Evolutionary conservation across 1,140 invertebrate species (phyloP), one percentile per base, ranked within the genome.

Genomic region (Teleogryllus occipitalis): DNA sequence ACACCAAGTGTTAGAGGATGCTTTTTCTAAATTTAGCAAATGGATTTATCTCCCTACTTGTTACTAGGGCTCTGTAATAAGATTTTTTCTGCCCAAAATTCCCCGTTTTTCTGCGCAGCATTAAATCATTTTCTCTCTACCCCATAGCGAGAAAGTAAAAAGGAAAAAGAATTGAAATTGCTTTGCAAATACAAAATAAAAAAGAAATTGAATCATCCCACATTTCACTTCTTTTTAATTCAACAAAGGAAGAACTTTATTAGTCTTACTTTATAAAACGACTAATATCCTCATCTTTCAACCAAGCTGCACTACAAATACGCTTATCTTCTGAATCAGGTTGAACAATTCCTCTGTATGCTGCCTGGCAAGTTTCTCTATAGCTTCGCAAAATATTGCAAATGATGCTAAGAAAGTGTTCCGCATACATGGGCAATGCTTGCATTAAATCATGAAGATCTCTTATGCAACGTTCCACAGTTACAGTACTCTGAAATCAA

Each of bases 201-300:
- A n/a, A n/a, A n/a, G n/a, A n/a, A n/a, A n/a, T n/a, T n/a, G n/a
- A n/a, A n/a, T n/a, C n/a, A n/a, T n/a, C n/a, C n/a, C n/a, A n/a
- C n/a, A n/a, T n/a, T n/a, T n/a, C n/a, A n/a, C n/a, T 54, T 54
- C 15, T 15, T 54, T 54, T 54, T 54, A 8, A 54, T 54, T 54
- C 49, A 54, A 54, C 49, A 65, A 18, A 65, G 54, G 18, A 65
- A 65, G 10, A 65, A 65, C 7, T 3, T 65, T 65, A 65, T 65
- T 18, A 65, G 54, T 7, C 84, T 84, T 88, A 92, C 90, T 94
- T 94, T 81, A 95, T 90, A 86, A 97, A 96, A 81, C 96, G 87
- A 85, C 92, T 96, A 79, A 98, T 98, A 85, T 98, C 97, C 82
- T 97, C 95, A 86, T 98, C 97, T 82, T 96, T 95, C 3, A 97